A percentile compares a stretch with the other conserved stretches of the same genome.
These are phyloP conservation scores for Meliscaeva auricollis DNA, from an alignment of 2,888 invertebrate species.

Conservation along the genomic window DNA sequence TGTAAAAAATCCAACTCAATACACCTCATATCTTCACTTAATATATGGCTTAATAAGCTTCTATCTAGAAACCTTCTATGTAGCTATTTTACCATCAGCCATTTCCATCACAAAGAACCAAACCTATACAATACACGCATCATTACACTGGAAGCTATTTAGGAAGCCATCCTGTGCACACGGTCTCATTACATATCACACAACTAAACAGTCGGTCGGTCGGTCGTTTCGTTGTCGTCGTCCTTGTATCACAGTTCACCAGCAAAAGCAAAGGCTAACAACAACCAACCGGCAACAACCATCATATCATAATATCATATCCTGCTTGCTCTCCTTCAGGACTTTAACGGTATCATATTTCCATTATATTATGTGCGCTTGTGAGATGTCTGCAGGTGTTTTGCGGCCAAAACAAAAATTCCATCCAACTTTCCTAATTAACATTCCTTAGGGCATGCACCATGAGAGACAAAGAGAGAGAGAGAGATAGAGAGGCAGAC, in stretches of 20 bases:
- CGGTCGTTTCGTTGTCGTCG: background rate
- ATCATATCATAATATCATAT: conserved; percentile 42
- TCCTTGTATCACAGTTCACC: background rate
- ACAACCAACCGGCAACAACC: background rate
- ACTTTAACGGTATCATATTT: conserved; percentile 61
- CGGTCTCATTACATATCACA: conserved; percentile 24
- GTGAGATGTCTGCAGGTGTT: conserved; percentile 71
- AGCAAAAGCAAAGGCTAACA: conserved; percentile 7
- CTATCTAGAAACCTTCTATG: background rate
- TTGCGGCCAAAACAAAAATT: conserved; percentile 69
- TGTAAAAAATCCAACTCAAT: too few relatives aligned
- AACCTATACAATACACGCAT: conserved; percentile 47
- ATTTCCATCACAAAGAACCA: conserved; percentile 21
- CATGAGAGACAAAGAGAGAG: background rate
- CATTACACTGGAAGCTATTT: conserved; percentile 58
- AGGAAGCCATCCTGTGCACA: conserved; percentile 39
- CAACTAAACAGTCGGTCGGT: background rate
- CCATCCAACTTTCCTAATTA: conserved; percentile 72
- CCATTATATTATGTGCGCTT: conserved; percentile 64
- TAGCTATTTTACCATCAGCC: conserved; percentile 9
- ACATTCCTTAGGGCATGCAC: conserved; percentile 68
- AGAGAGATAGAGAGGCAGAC: background rate
- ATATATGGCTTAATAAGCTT: conserved; percentile 68
- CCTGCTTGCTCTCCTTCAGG: background rate
- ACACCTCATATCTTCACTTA: conserved; percentile 22